Percentiles rank a stretch among this genome's conserved stretches.
These are phyloP conservation scores for Prietella phreatophila DNA, from an alignment of 2,113 vertebrate species.

Conservation along the genomic window DNA sequence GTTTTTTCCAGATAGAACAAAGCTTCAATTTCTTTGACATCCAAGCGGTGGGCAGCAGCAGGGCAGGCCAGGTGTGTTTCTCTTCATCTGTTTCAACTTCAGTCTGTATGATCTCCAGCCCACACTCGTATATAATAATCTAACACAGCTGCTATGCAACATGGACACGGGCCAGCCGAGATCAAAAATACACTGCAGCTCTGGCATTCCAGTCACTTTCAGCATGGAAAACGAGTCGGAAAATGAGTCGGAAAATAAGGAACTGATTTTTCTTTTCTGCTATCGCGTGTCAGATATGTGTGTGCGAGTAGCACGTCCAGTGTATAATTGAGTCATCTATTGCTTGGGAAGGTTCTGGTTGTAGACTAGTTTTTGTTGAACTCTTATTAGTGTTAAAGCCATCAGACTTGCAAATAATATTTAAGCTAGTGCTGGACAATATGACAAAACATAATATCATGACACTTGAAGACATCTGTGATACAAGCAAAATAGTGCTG, in stretches of 20 bases:
- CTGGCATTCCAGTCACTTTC: not conserved
- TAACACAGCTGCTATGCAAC: not conserved
- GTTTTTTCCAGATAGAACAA: conserved; percentile 75
- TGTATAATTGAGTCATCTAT: not conserved
- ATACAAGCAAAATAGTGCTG: not conserved
- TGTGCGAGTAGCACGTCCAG: not conserved
- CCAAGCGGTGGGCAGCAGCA: conserved; percentile 77
- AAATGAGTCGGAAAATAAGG: no score
- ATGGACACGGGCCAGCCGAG: not conserved
- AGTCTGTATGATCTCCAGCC: not conserved
- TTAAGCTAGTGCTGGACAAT: not conserved
- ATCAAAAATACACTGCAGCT: conserved; percentile 11
- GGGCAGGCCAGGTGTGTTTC: conserved; percentile 69
- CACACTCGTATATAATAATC: not conserved
- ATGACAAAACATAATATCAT: not conserved
- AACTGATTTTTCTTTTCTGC: not conserved
- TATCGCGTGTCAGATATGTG: not conserved
- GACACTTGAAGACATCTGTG: not conserved
- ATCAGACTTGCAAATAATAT: not conserved
- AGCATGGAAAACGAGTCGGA: not conserved
- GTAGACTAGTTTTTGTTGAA: not conserved
- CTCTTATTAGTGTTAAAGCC: not conserved
- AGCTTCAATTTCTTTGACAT: conserved; percentile 88
- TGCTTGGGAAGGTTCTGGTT: not conserved
- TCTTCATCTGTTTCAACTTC: not conserved